These are phyloP conservation scores for Poecilia picta DNA, from an alignment of 2,797 vertebrate species.

Conservation along the genomic window DNA sequence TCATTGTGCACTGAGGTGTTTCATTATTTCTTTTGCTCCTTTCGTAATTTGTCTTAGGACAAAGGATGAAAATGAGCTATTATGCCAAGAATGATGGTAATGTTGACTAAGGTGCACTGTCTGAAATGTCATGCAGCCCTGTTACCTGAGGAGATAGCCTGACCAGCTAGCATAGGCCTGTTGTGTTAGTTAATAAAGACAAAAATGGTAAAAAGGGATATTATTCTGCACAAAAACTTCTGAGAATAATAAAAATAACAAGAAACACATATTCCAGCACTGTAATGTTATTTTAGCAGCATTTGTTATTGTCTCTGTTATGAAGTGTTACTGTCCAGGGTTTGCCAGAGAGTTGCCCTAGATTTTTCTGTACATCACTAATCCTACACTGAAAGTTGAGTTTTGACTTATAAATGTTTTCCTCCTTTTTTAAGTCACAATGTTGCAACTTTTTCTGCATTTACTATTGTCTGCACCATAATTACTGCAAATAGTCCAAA, in stretches of 20 bases:
- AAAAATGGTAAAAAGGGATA: neutral
- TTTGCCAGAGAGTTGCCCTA: constrained; percentile 28
- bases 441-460: constrained; percentile 39
- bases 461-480: constrained; percentile 12
- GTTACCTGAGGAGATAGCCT: neutral
- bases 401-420: constrained; percentile 2
- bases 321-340: neutral
- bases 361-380: constrained; percentile 42
- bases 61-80: neutral
- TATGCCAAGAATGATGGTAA: neutral
- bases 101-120: neutral
- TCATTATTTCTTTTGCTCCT: neutral
- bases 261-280: neutral
- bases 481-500: constrained; percentile 19
- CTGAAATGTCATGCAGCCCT: neutral
- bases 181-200: neutral
- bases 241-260: neutral
- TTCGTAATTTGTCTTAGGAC: neutral
- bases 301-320: neutral
- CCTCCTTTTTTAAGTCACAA: neutral
- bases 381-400: constrained; percentile 33
- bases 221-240: neutral
- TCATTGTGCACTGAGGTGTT: neutral
- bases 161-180: neutral
- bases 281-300: neutral